Evolutionary conservation across 2,113 vertebrate genomes (phyloP).

Genomic region (Miniopterus natalensis): DNA sequence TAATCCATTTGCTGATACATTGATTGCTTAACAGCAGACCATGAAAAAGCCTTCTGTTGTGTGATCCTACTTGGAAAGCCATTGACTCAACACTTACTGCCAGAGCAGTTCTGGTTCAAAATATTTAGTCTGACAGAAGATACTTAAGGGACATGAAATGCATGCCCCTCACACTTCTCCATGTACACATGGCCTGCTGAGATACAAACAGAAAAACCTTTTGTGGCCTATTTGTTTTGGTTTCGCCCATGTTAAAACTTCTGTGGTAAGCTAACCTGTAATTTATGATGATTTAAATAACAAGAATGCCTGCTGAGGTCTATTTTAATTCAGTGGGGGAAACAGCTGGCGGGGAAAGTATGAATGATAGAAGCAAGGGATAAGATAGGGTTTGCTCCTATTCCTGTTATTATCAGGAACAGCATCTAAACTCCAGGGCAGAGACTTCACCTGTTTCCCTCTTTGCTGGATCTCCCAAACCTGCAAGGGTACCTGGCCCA

Average conservation of each 20-base stretch:
- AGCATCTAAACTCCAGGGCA: neutral
- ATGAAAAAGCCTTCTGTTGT: conserved; percentile 52
- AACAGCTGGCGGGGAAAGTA: neutral
- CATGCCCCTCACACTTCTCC: neutral
- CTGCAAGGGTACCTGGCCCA: neutral
- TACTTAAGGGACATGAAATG: neutral
- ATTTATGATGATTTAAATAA: conserved; percentile 52
- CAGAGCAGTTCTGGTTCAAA: neutral
- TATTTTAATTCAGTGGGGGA: neutral
- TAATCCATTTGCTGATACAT: conserved; percentile 57
- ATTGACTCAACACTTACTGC: neutral
- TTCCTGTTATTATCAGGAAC: neutral
- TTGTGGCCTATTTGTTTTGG: neutral
- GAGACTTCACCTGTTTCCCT: neutral
- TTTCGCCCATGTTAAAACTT: neutral
- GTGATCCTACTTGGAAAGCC: neutral
- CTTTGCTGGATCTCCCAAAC: neutral
- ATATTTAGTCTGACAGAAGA: neutral
- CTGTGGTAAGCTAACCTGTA: neutral
- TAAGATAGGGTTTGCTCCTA: neutral
- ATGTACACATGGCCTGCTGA: neutral
- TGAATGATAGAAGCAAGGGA: neutral
- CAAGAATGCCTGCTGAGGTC: neutral
- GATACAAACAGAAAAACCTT: neutral
- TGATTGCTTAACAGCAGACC: conserved; percentile 52